Base-by-base conservation (phyloP, 1,140 invertebrate species). In the Brachionus manjavacas region DNA sequence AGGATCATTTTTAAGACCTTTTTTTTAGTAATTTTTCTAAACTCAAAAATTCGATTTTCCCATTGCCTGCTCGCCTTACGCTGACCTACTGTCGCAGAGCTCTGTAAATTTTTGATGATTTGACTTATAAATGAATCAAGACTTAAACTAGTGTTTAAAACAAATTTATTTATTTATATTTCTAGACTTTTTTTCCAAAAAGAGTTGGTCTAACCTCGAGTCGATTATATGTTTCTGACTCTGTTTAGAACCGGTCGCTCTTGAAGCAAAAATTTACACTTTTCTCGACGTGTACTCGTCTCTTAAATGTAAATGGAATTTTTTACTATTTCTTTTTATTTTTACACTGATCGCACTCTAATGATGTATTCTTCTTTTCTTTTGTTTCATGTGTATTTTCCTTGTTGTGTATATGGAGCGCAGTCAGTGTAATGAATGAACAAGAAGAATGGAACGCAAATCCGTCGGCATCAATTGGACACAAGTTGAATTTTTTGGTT, bases 11-110 rank as follows among this genome's bases (percentile, higher is more conserved):
- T 60, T 20, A 60, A 60, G 52, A 60, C 52, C 52, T 20, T 20
- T 60, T 60, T 49, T 60, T 60, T 60, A 60, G 52, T 60, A 60
- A 60, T 60, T 60, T 60, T 60, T 60, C 52, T 60, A 60, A 60
- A 60, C 52, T 60, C 52, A 60, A 60, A 60, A 60, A 60, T 60
- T 60, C 52, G 52, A 60, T 60, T 60, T 60, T 60, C 3, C 52
- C 20, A 20, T 20, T 60, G 52, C 25, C 20, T 60, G 52, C 52
- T 60, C 52, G 52, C 52, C 16, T 60, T 60, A 20, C 16, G 8
- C n/a, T 60, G 20, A 60, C 16, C 6, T 20, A 60, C 52, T 20
- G 52, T 60, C 52, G 52, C 16, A 60, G 52, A 60, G 52, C 52
- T 60, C 16, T 60, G 52, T 60, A 60, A 60, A 60, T 60, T 60